Evolutionary conservation across 37 sponge, comb jelly and placozoan species (phyloP).

Genomic region (Bolinopsis microptera): DNA sequence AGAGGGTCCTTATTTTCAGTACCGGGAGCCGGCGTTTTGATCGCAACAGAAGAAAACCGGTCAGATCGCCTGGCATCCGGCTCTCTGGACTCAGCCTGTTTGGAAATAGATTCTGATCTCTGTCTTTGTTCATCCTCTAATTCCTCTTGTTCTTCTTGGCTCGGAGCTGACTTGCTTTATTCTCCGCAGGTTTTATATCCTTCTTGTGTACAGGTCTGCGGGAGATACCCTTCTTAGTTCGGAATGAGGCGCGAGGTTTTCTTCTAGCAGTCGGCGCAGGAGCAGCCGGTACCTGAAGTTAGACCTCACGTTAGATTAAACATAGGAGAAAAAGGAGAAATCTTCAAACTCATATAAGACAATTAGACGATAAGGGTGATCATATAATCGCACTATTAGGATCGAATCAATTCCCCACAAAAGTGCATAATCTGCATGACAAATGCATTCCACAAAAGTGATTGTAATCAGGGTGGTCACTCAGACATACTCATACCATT

Average conservation of each 20-base stretch:
- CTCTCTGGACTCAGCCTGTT: not conserved
- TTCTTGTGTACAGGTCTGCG: slow-evolving; percentile 24
- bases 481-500: not conserved
- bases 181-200: not conserved
- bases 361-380: no score
- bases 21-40: not conserved
- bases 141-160: not conserved
- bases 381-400: no score
- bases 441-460: not conserved
- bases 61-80: not conserved
- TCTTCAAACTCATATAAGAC: not conserved
- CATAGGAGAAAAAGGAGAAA: not conserved
- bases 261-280: not conserved
- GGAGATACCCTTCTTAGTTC: slow-evolving; percentile 50
- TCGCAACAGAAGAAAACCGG: not conserved
- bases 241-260: slow-evolving; percentile 29
- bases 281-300: not conserved
- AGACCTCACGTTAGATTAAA: not conserved
- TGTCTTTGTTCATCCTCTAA: not conserved
- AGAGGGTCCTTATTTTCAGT: not conserved
- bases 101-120: not conserved
- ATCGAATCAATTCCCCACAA: no score
- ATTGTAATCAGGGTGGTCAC: not conserved
- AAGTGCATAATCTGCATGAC: not conserved
- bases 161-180: slow-evolving; percentile 41